These are phyloP conservation scores for Oryzias curvinotus DNA, from an alignment of 2,113 vertebrate genomes.

Conservation along the genomic window DNA sequence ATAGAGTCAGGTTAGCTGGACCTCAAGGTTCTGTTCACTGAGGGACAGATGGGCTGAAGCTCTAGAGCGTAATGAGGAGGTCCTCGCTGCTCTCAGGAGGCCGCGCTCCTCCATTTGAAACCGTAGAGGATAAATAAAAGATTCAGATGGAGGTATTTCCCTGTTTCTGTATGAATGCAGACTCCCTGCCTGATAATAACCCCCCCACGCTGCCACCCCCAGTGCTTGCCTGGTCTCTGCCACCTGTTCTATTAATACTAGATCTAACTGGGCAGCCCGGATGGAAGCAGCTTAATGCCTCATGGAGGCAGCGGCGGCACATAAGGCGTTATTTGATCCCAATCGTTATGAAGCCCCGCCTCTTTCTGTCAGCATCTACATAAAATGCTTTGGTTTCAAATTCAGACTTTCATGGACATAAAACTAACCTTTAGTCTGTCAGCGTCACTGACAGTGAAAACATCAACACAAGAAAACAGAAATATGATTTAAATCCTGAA, in stretches of 20 bases:
- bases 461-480: too few relatives aligned
- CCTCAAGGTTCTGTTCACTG: background rate
- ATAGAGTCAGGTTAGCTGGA: constrained; percentile 3
- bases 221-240: constrained; percentile 57
- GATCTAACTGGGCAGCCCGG: constrained; percentile 42
- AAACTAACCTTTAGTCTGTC: too few relatives aligned
- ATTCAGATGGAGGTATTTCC: constrained; percentile 36
- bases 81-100: constrained; percentile 10
- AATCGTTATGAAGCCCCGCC: too few relatives aligned
- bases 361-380: too few relatives aligned
- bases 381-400: too few relatives aligned
- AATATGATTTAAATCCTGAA: too few relatives aligned
- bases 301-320: too few relatives aligned
- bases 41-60: constrained; percentile 13
- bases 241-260: constrained; percentile 45
- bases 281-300: constrained; percentile 19
- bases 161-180: constrained; percentile 52
- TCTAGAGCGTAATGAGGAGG: background rate
- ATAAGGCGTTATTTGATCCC: too few relatives aligned
- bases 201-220: constrained; percentile 35
- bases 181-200: constrained; percentile 65
- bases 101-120: constrained; percentile 8
- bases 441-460: too few relatives aligned
- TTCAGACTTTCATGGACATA: too few relatives aligned
- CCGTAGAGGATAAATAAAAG: constrained; percentile 10